Conservation (phyloP, 2,797 vertebrate genomes). For the Crax fasciolata region DNA sequence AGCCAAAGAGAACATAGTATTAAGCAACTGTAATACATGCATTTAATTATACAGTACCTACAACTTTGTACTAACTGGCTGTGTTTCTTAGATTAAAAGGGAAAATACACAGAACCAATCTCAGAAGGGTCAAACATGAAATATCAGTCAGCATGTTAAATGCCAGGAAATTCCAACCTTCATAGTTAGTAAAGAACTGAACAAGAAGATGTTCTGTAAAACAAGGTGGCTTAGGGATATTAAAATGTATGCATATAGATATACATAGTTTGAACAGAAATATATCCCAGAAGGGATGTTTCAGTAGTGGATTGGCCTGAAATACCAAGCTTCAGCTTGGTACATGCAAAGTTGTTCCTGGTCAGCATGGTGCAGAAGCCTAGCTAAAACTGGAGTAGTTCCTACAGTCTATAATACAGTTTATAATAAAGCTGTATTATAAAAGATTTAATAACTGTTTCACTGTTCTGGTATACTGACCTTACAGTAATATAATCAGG, state of each 20-base stretch:
- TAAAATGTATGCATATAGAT: not conserved
- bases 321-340: not conserved
- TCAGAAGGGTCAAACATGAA: slow-evolving; percentile 51
- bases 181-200: slow-evolving; percentile 57
- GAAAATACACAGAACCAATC: slow-evolving; percentile 60
- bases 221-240: slow-evolving; percentile 10
- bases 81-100: slow-evolving; percentile 53
- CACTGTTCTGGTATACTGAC: not conserved
- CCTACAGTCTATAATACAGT: not conserved
- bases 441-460: not conserved
- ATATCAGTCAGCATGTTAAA: slow-evolving; percentile 36
- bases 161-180: slow-evolving; percentile 66
- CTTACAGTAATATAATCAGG: not conserved
- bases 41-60: slow-evolving; percentile 18
- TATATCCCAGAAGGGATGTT: slow-evolving; percentile 37
- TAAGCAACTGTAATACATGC: slow-evolving; percentile 19
- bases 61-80: slow-evolving; percentile 2
- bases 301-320: not conserved
- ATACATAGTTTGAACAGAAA: slow-evolving; percentile 29
- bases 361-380: not conserved
- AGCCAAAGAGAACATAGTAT: slow-evolving; percentile 14
- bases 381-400: not conserved
- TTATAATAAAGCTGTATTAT: not conserved
- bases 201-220: slow-evolving; percentile 53
- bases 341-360: not conserved